Conservation (phyloP, 35 echinoderm and acorn worm genomes). For the Apostichopus californicus region DNA sequence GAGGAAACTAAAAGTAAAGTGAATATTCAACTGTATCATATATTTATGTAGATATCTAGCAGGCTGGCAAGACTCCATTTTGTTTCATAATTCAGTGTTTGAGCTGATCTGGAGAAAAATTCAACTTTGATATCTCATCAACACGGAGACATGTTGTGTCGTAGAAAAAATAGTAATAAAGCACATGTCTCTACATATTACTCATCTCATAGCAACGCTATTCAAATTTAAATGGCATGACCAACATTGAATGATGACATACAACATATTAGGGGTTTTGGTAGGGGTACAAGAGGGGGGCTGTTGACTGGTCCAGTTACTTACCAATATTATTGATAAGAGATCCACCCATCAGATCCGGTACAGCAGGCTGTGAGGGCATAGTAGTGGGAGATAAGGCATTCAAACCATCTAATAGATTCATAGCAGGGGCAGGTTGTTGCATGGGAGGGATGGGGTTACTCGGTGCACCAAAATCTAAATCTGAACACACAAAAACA, state of each 20-base stretch:
- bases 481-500: conserved; percentile 8
- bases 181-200: too few relatives aligned
- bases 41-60: too few relatives aligned
- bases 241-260: not conserved
- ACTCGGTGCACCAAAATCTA: conserved; percentile 48
- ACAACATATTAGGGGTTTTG: not conserved
- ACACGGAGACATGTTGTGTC: too few relatives aligned
- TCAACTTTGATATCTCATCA: too few relatives aligned
- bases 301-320: not conserved
- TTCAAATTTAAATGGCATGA: not conserved
- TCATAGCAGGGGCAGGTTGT: conserved; percentile 55
- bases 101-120: too few relatives aligned
- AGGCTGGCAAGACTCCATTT: too few relatives aligned
- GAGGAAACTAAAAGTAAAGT: too few relatives aligned
- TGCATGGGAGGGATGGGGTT: conserved; percentile 42
- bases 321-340: conserved; percentile 80
- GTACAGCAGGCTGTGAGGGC: conserved; percentile 12
- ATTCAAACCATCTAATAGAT: conserved; percentile 78
- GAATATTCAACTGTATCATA: too few relatives aligned
- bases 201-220: not conserved
- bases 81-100: too few relatives aligned
- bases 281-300: not conserved
- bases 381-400: conserved; percentile 63
- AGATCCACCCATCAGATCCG: conserved; percentile 77
- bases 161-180: too few relatives aligned